Evolutionary conservation across 2,888 invertebrate species (phyloP).

Genomic region (Cactoblastis cactorum): DNA sequence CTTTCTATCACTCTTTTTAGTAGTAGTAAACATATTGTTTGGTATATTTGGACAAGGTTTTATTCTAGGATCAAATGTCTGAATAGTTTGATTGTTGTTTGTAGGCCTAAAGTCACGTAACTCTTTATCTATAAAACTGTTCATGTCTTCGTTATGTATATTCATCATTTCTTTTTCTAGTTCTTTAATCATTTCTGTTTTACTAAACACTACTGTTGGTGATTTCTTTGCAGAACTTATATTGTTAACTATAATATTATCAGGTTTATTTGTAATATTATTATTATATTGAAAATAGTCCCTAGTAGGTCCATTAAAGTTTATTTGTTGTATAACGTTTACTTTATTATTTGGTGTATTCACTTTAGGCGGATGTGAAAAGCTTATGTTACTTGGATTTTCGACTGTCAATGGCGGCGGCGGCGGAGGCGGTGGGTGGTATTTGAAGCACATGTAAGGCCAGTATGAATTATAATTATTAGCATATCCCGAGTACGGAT

Average conservation of each 20-base stretch:
- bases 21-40: not conserved
- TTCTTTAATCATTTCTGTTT: constrained; percentile 29
- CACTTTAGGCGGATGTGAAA: not conserved
- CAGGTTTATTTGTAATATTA: not conserved
- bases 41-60: not conserved
- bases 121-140: not conserved
- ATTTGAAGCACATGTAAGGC: constrained; percentile 13
- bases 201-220: constrained; percentile 13
- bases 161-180: constrained; percentile 25
- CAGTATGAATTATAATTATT: constrained; percentile 11
- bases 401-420: constrained; percentile 13
- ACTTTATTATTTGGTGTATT: not conserved
- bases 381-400: not conserved
- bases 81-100: not conserved
- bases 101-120: not conserved
- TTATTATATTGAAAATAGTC: not conserved
- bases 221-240: not conserved
- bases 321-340: not conserved
- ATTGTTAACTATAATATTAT: not conserved
- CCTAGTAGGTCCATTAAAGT: not conserved
- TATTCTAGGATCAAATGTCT: not conserved
- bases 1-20: not conserved
- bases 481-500: not conserved
- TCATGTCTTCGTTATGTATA: constrained; percentile 10
- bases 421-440: constrained; percentile 15